Evolutionary conservation across 2,113 vertebrate species (phyloP).

Genomic region (Thunnus maccoyii): DNA sequence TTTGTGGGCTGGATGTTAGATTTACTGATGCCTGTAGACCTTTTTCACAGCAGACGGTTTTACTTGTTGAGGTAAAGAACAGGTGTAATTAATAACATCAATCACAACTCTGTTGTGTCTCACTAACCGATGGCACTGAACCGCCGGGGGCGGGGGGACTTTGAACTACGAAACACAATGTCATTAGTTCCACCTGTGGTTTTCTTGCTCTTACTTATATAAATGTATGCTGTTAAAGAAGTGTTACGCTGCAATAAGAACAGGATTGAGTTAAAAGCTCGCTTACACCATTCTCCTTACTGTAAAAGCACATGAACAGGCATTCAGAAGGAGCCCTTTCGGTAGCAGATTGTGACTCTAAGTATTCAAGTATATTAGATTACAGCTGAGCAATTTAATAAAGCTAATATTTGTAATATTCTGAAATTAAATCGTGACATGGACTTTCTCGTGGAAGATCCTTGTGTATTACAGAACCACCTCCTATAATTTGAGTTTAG

Average conservation of each 20-base stretch:
- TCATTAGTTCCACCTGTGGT: too few relatives aligned
- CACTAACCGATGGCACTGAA: background rate
- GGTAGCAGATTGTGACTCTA: too few relatives aligned
- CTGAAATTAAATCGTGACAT: too few relatives aligned
- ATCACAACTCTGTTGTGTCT: too few relatives aligned
- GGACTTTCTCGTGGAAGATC: too few relatives aligned
- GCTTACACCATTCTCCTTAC: background rate
- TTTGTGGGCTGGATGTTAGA: too few relatives aligned
- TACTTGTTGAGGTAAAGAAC: background rate
- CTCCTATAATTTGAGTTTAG: background rate
- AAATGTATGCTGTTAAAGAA: too few relatives aligned
- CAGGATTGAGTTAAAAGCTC: too few relatives aligned
- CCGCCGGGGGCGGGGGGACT: background rate
- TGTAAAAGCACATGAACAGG: background rate
- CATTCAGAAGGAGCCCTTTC: background rate
- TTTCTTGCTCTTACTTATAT: too few relatives aligned
- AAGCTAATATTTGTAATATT: background rate
- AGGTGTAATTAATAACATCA: background rate
- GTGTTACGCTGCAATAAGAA: background rate
- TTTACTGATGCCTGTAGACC: too few relatives aligned
- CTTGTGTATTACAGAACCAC: background rate
- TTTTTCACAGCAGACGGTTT: background rate
- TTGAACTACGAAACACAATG: background rate
- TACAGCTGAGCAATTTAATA: background rate
- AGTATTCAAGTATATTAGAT: background rate